A percentile compares a stretch with the other conserved stretches of the same genome.
phyloP scores from a whole-genome alignment of 1,140 invertebrate species.

The Orchestia grillus region DNA sequence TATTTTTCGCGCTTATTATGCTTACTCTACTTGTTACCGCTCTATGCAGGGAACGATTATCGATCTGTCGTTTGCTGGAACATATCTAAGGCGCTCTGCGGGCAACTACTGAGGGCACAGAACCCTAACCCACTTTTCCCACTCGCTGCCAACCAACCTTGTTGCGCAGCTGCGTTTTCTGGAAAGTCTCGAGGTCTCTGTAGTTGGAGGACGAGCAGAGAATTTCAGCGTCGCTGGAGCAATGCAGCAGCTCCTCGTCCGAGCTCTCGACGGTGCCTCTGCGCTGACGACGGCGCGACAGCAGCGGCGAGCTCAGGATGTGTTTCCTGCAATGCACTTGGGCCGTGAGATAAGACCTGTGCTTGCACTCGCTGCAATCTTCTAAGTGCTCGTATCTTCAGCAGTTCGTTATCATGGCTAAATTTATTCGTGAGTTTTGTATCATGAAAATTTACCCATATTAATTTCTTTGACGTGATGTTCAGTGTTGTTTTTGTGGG shows the following conservation, averaged over 20 bases:
- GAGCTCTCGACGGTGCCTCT: constrained; percentile 84
- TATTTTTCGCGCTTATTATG: too few relatives aligned
- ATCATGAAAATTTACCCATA: background rate
- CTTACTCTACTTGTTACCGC: too few relatives aligned
- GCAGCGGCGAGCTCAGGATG: constrained; percentile 84
- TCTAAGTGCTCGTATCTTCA: background rate
- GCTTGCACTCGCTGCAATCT: too few relatives aligned
- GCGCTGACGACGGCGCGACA: constrained; percentile 78
- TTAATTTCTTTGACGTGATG: too few relatives aligned
- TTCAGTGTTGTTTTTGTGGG: too few relatives aligned
- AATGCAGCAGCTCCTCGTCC: constrained; percentile 83
- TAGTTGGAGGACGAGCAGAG: constrained; percentile 67
- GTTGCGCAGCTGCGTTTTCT: constrained; percentile 92
- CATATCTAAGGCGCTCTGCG: too few relatives aligned
- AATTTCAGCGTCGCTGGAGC: constrained; percentile 70
- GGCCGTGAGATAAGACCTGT: background rate
- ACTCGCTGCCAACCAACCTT: constrained; percentile 77
- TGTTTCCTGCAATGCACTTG: constrained; percentile 73
- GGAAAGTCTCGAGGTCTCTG: constrained; percentile 89
- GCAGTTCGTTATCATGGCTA: background rate
- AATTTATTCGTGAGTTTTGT: background rate
- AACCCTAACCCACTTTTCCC: background rate
- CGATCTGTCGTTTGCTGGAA: too few relatives aligned
- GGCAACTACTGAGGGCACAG: too few relatives aligned
- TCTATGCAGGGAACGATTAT: too few relatives aligned